Conservation (phyloP, 2,113 vertebrate genomes). For the Enhydra lutris region DNA sequence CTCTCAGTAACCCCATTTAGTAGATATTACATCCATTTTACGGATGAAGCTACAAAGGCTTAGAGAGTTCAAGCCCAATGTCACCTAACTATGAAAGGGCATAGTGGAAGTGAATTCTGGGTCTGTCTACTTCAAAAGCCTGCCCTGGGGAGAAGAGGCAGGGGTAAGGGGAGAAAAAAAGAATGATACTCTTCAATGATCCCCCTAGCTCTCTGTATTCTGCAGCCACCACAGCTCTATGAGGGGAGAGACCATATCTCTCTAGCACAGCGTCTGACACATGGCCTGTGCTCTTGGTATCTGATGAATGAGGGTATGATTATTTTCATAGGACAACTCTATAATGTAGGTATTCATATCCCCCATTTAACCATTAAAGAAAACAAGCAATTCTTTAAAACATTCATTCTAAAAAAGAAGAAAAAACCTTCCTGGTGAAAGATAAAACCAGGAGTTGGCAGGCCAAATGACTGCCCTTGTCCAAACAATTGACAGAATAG, state of each 20-base stretch:
- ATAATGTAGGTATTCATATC: background rate
- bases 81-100: background rate
- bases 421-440: background rate
- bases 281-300: background rate
- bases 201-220: background rate
- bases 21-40: background rate
- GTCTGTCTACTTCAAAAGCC: background rate
- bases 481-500: slow-evolving; percentile 18
- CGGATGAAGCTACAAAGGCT: background rate
- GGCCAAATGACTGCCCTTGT: background rate
- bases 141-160: background rate
- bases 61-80: background rate
- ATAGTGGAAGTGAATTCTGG: background rate
- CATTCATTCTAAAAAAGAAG: background rate
- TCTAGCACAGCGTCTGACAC: background rate
- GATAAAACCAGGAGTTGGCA: slow-evolving; percentile 30
- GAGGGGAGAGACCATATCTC: background rate
- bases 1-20: background rate
- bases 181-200: background rate
- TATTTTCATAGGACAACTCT: background rate
- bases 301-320: background rate
- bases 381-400: slow-evolving; percentile 28
- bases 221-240: background rate
- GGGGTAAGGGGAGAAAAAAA: background rate
- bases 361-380: background rate